These are phyloP conservation scores for Gephyroberyx darwinii DNA, from an alignment of 2,797 vertebrate genomes.

Conservation along the genomic window DNA sequence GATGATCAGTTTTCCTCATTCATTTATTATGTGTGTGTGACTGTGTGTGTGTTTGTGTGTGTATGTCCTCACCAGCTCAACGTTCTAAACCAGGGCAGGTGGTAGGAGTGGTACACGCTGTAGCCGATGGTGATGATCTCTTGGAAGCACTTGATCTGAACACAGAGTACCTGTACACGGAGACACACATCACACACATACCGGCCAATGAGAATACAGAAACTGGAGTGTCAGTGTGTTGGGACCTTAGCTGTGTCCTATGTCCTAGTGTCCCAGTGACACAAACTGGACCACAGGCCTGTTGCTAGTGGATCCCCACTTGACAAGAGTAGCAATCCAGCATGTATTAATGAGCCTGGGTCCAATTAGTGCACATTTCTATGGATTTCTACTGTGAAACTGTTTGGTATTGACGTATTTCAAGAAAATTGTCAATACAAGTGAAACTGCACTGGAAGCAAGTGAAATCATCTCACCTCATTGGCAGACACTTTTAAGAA, in stretches of 20 bases:
- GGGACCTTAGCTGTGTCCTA: not conserved
- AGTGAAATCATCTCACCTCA: too few relatives aligned
- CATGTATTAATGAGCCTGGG: constrained; percentile 13
- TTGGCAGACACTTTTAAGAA: too few relatives aligned
- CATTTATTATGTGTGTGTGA: constrained; percentile 1
- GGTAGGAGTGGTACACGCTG: constrained; percentile 94
- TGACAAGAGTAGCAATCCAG: constrained; percentile 10
- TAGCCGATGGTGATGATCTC: constrained; percentile 99
- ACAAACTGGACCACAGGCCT: constrained; percentile 42
- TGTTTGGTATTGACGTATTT: too few relatives aligned
- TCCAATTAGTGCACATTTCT: constrained; percentile 8
- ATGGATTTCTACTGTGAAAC: too few relatives aligned
- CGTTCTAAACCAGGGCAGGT: constrained; percentile 98
- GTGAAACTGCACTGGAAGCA: too few relatives aligned
- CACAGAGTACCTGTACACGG: constrained; percentile 89
- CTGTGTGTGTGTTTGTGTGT: constrained; percentile 3
- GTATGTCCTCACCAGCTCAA: constrained; percentile 91
- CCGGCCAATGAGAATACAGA: not conserved
- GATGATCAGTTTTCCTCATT: too few relatives aligned
- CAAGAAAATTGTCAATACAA: too few relatives aligned
- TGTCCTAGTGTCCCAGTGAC: constrained; percentile 40
- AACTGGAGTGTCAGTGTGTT: not conserved
- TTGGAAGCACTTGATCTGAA: constrained; percentile 99
- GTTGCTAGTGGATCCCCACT: constrained; percentile 36
- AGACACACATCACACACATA: constrained; percentile 22